These are phyloP conservation scores for Galerucella calmariensis DNA, from an alignment of 2,888 invertebrate species.

Conservation along the genomic window DNA sequence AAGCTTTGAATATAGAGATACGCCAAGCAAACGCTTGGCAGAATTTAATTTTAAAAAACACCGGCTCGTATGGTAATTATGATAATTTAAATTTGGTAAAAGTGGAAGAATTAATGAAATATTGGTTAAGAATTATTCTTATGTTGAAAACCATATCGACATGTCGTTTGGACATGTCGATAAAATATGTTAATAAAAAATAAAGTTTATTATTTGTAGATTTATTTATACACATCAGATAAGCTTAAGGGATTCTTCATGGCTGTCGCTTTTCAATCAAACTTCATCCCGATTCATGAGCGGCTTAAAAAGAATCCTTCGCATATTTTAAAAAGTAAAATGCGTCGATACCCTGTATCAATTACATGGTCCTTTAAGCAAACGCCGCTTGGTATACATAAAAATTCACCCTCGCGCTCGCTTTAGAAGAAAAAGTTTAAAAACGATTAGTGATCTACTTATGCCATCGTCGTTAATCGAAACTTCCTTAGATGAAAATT, in stretches of 20 bases:
- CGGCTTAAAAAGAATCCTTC: conserved; percentile 35
- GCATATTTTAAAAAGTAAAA: conserved; percentile 55
- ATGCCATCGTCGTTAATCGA: conserved; percentile 61
- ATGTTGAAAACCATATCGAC: conserved; percentile 18
- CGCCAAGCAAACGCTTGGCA: conserved; percentile 10
- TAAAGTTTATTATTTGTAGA: too few species aligned
- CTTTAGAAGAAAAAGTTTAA: conserved; percentile 61
- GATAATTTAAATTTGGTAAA: conserved; percentile 8
- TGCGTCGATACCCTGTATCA: conserved; percentile 59
- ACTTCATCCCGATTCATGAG: conserved; percentile 30
- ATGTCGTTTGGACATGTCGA: not conserved
- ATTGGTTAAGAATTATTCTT: conserved; percentile 11
- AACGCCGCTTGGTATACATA: conserved; percentile 56
- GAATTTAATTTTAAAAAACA: conserved; percentile 10
- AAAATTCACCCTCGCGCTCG: conserved; percentile 60
- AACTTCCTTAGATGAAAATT: conserved; percentile 59
- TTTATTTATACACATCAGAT: too few species aligned
- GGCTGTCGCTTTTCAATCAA: conserved; percentile 17
- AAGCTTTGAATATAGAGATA: conserved; percentile 2
- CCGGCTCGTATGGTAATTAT: conserved; percentile 3
- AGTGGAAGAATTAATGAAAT: conserved; percentile 16
- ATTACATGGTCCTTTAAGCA: conserved; percentile 60
- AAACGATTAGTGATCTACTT: conserved; percentile 63
- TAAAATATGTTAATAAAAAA: too few species aligned
- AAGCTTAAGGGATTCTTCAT: conserved; percentile 11